Percentiles rank a stretch among this genome's conserved stretches.
phyloP scores from a whole-genome alignment of 2,797 vertebrate species.

The Melanotaenia pygmaea region DNA sequence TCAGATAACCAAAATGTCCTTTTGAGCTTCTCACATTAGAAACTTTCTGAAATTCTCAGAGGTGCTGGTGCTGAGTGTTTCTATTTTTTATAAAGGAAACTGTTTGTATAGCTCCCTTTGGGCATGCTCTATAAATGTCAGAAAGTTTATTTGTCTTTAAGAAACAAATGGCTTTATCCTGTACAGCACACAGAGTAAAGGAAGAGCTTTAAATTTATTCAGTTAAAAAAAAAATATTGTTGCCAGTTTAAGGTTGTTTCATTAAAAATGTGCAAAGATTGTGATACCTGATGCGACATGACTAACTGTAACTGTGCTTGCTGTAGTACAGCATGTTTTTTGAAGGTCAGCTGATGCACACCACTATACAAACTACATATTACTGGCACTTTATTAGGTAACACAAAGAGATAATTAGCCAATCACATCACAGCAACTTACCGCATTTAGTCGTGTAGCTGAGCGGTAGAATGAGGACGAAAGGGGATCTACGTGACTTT shows the following conservation, averaged over 20 bases:
- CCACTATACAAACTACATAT: too few species aligned
- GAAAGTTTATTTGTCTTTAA: neutral
- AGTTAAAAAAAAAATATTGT: too few species aligned
- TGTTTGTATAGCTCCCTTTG: slow-evolving; percentile 30
- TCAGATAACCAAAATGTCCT: slow-evolving; percentile 12
- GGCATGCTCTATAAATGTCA: slow-evolving; percentile 37
- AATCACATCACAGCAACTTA: too few species aligned
- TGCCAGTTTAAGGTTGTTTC: too few species aligned
- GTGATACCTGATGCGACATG: neutral
- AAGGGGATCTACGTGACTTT: too few species aligned
- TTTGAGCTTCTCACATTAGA: slow-evolving; percentile 38
- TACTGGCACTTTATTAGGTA: too few species aligned
- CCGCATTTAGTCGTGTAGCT: too few species aligned
- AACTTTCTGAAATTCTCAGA: slow-evolving; percentile 35
- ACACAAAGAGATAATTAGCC: too few species aligned
- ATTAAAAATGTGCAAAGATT: too few species aligned
- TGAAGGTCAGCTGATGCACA: too few species aligned
- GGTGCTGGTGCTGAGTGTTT: slow-evolving; percentile 14
- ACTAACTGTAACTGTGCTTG: neutral
- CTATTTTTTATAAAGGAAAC: slow-evolving; percentile 21
- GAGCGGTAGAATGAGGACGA: too few species aligned
- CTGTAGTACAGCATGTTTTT: neutral
- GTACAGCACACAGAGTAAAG: slow-evolving; percentile 13
- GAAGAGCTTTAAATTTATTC: neutral
- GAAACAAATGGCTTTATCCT: slow-evolving; percentile 14